Evolutionary conservation across 2,797 vertebrate genomes (phyloP), one percentile per base, ranked within the genome.

Genomic region (Margarornis squamiger): DNA sequence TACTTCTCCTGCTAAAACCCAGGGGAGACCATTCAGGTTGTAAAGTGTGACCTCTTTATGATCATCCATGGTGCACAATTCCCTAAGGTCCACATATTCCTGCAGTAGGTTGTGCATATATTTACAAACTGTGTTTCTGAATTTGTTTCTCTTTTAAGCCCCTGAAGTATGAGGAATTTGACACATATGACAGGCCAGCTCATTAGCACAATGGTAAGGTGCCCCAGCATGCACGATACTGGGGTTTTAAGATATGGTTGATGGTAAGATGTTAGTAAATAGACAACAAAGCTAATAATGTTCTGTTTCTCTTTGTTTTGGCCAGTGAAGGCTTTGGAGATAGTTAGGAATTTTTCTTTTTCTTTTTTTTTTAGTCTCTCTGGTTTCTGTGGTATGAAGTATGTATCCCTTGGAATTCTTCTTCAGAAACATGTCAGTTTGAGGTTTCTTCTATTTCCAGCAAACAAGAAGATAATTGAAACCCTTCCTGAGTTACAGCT

Each of bases 391-490:
- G 93, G 94, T 93, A 80, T 70, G 78, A 96, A 91, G 58, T 57
- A 94, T 91, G 94, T 32, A 87, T 93, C 93, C 86, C 77, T 90
- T 49, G 88, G 86, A 92, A 94, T 93, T 82, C 80, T 63, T 88
- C 88, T 86, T 88, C 85, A 90, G 94, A 95, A 84, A 94, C 24
- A 95, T 96, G 81, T 93, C 90, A 96, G 84, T 57, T 94, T 95
- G 94, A 93, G 91, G 93, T 86, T 93, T 96, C 94, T 91, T 92
- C 89, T 94, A 92, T 96, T 96, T 96, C 94, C 65, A 96, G 84
- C 83, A 97, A 97, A 95, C 84, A 95, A 96, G 92, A 97, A 96
- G 68, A 93, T 93, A 95, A 97, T 85, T 96, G 88, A 95, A 97
- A 96, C 78, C 92, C 86, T 96, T 95, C 90, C 91, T 79, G 52